A percentile compares a stretch with the other conserved stretches of the same genome.
These are phyloP conservation scores for Percopsis transmontana DNA, from an alignment of 2,113 vertebrate genomes.

Conservation along the genomic window DNA sequence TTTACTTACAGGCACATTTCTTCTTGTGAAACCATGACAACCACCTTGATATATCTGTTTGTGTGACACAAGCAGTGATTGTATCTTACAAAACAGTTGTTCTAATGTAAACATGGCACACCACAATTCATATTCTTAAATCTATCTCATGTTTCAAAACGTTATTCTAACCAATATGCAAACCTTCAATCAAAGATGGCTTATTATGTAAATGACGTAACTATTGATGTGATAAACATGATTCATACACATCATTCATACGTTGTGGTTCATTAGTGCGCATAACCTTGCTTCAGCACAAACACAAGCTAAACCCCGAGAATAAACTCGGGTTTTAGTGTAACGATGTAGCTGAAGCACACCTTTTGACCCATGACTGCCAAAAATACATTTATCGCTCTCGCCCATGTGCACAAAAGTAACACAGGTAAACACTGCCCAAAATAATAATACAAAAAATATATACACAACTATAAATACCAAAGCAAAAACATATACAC, in stretches of 20 bases:
- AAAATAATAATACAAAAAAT: neutral
- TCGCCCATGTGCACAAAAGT: neutral
- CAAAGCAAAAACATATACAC: too few species aligned
- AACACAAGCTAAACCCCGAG: neutral
- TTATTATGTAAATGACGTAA: too few species aligned
- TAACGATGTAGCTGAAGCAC: neutral
- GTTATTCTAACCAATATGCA: too few species aligned
- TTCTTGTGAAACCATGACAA: constrained; percentile 74
- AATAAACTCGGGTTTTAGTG: neutral
- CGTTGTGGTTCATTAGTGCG: neutral
- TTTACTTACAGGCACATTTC: constrained; percentile 65
- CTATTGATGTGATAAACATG: too few species aligned
- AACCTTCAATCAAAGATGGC: too few species aligned
- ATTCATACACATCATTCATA: too few species aligned
- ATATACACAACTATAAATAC: too few species aligned
- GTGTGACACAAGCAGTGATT: constrained; percentile 69
- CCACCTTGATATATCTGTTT: constrained; percentile 69
- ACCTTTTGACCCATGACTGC: neutral
- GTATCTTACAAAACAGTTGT: constrained; percentile 54
- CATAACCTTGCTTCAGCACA: neutral
- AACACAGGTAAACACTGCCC: neutral
- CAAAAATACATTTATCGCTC: neutral
- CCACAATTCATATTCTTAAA: constrained; percentile 21
- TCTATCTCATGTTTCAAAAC: neutral
- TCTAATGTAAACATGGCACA: constrained; percentile 52